phyloP scores from a whole-genome alignment of 2,797 vertebrate species.

The Oryzias dopingdopingensis region DNA sequence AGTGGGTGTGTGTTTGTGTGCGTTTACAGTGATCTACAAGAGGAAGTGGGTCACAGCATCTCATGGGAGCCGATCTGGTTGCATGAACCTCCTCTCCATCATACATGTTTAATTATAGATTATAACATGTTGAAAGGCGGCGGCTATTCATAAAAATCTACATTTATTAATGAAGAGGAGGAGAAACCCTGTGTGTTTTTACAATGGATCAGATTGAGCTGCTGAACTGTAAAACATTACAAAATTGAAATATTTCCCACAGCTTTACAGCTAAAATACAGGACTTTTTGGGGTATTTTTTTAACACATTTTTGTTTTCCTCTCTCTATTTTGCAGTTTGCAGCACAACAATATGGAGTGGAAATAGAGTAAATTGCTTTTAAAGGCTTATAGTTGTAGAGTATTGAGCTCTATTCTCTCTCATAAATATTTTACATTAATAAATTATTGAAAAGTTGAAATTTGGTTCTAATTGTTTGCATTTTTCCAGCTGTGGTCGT shows the following conservation, averaged over 20 bases:
- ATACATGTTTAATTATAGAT: slow-evolving; percentile 71
- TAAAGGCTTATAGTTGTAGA: too few species aligned
- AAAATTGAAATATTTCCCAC: too few species aligned
- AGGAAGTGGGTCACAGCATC: slow-evolving; percentile 71
- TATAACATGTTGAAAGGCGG: slow-evolving; percentile 53
- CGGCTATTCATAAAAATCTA: slow-evolving; percentile 8
- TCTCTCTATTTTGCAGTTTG: too few species aligned
- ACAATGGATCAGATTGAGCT: background rate
- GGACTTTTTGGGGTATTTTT: too few species aligned
- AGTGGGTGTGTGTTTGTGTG: slow-evolving; percentile 6
- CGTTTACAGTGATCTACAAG: slow-evolving; percentile 49
- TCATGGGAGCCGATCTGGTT: slow-evolving; percentile 56
- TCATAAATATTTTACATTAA: slow-evolving; percentile 7
- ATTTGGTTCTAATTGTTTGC: slow-evolving; percentile 2
- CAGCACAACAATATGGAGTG: too few species aligned
- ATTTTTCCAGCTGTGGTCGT: background rate
- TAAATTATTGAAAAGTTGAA: slow-evolving; percentile 1
- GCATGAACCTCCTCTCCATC: slow-evolving; percentile 60
- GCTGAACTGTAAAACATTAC: too few species aligned
- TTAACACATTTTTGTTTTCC: too few species aligned
- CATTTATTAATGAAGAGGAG: slow-evolving; percentile 8
- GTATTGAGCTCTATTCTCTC: too few species aligned
- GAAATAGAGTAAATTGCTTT: too few species aligned
- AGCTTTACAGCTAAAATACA: too few species aligned
- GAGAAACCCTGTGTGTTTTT: background rate